These are phyloP conservation scores for Germaria angustata DNA, from an alignment of 2,888 invertebrate genomes.

Conservation along the genomic window DNA sequence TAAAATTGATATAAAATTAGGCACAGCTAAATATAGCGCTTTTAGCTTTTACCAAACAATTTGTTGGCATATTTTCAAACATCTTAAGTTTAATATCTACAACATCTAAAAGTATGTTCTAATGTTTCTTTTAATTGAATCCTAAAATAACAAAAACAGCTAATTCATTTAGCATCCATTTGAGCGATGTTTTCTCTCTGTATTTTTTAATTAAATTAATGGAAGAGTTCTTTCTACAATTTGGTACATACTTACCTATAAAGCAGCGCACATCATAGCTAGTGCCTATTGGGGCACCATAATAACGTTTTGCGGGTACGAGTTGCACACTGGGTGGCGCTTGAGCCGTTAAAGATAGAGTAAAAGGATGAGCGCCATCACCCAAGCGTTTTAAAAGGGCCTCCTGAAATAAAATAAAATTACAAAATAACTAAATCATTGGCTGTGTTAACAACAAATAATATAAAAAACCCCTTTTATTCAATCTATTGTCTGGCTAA, in stretches of 20 bases:
- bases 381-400: conserved; percentile 89
- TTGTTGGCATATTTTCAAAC: not conserved
- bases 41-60: not conserved
- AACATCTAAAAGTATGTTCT: not conserved
- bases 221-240: not conserved
- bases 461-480: too few relatives aligned
- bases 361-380: conserved; percentile 89
- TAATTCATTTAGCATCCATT: not conserved
- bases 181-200: not conserved
- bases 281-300: conserved; percentile 94
- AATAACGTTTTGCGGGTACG: conserved; percentile 94
- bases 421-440: not conserved
- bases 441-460: too few relatives aligned
- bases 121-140: not conserved
- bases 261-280: conserved; percentile 93
- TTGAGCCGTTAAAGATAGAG: conserved; percentile 88
- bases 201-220: not conserved
- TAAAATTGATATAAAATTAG: too few relatives aligned
- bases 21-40: not conserved
- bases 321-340: conserved; percentile 94
- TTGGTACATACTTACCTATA: conserved; percentile 83
- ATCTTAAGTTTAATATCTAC: not conserved
- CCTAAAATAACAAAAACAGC: not conserved
- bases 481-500: too few relatives aligned
- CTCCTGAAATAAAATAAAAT: conserved; percentile 82